Base-by-base conservation (phyloP, 2,113 vertebrate genomes). In the Cryptotis parvus region DNA sequence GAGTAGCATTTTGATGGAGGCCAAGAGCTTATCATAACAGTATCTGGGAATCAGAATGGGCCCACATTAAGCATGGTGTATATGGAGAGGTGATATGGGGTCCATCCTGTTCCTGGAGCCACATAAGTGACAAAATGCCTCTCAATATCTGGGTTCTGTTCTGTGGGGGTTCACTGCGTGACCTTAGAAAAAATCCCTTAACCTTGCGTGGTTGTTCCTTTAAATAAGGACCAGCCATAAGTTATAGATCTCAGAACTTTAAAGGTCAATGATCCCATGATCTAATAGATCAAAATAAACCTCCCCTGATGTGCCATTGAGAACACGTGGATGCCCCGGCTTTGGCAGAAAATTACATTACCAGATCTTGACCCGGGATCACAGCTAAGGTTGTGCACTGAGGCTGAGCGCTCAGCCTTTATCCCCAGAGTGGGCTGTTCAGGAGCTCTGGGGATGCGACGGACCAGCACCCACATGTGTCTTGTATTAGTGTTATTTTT, bases 401-500 rank as follows among this genome's bases (percentile, higher is more conserved):
- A 73, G 92, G 87, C 76, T 94, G 90, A 94, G 87, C 94, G 86
- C 94, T 91, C 89, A 6, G 6, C 87, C 96, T 83, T 73, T 77
- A 94, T 93, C 92, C 77, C 27, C 70, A 39, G 91, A 52, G 65
- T 37, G 9, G 76, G 72, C 86, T 92, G 87, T 68, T 87, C 72
- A 5, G 72, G 84, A 97, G 89, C 94, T 87, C 93, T 83, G 94
- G 93, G 91, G 94, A 91, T 90, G 88, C 72, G 35, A 80, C 97
- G 73, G 92, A 95, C 95, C 41, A 68, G 87, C 61, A 69, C 87
- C 90, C 95, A 93, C 98, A 97, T 95, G 91, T 98, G 97, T 98
- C 96, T 98, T 80, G 55, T 95, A 97, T 97, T 97, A 97, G 96
- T 55, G 78, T 77, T 91, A 96, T 97, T 98, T n/a, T 97, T 97